Evolutionary conservation across 1,140 invertebrate species (phyloP).

Genomic region (Drosophila chauvacae): DNA sequence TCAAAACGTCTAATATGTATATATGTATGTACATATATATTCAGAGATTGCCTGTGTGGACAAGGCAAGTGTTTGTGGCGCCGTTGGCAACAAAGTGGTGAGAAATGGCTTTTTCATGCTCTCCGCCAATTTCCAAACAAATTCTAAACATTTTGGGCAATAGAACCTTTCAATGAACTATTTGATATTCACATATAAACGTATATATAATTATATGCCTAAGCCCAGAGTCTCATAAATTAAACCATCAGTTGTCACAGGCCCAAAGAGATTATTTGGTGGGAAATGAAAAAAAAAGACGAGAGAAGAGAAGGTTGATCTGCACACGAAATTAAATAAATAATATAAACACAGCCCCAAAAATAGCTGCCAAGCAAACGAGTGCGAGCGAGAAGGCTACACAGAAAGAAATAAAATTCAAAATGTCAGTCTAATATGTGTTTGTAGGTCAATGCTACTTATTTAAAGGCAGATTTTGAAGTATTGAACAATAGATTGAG

Average conservation of each 20-base stretch:
- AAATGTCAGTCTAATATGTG: constrained; percentile 3
- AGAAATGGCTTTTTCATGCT: constrained; percentile 18
- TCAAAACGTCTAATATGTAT: constrained; percentile 10
- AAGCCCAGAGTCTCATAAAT: constrained; percentile 59
- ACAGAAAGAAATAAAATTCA: constrained; percentile 35
- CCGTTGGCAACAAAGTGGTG: constrained; percentile 39
- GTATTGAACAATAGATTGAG: background rate
- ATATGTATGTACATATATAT: background rate
- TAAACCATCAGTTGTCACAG: constrained; percentile 76
- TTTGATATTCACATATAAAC: constrained; percentile 6
- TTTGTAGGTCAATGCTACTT: constrained; percentile 8
- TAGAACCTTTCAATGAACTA: constrained; percentile 49
- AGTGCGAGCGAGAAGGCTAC: constrained; percentile 28
- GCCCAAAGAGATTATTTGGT: constrained; percentile 47
- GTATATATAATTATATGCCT: constrained; percentile 2
- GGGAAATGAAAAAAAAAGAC: background rate
- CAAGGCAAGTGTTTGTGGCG: constrained; percentile 38
- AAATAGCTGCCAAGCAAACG: constrained; percentile 53
- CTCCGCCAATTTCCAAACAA: constrained; percentile 31
- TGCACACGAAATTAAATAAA: constrained; percentile 67
- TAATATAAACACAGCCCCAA: constrained; percentile 58
- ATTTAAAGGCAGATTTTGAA: background rate
- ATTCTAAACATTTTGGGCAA: constrained; percentile 7
- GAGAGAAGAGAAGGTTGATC: constrained; percentile 16
- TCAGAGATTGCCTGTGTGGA: constrained; percentile 13